Evolutionary conservation across 2,888 invertebrate species (phyloP).

Genomic region (Microctonus brassicae): DNA sequence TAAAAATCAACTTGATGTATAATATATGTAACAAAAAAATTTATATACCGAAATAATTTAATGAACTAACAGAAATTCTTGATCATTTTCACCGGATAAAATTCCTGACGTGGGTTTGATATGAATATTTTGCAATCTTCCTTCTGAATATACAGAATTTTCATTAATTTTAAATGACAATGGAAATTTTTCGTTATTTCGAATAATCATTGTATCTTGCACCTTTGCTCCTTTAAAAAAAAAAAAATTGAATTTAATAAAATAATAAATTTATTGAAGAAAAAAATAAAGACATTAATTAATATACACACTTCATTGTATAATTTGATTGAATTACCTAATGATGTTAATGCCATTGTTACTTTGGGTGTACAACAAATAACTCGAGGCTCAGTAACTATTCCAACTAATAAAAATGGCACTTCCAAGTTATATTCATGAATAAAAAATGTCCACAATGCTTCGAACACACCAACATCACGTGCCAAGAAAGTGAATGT

Average conservation of each 20-base stretch:
- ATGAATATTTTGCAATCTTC: conserved; percentile 71
- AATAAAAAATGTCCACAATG: conserved; percentile 77
- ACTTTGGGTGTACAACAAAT: conserved; percentile 74
- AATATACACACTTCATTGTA: too few relatives aligned
- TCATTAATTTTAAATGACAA: conserved; percentile 73
- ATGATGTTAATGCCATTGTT: conserved; percentile 75
- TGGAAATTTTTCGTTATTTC: conserved; percentile 73
- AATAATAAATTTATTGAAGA: neutral
- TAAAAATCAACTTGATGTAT: neutral
- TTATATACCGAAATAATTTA: neutral
- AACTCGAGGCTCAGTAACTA: conserved; percentile 76
- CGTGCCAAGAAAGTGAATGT: conserved; percentile 77
- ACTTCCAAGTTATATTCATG: conserved; percentile 73
- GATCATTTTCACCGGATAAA: conserved; percentile 70
- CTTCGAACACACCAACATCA: conserved; percentile 76
- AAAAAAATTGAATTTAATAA: neutral
- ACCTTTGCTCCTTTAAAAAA: conserved; percentile 62
- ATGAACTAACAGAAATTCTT: conserved; percentile 71
- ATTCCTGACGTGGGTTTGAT: conserved; percentile 72
- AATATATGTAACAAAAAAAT: neutral
- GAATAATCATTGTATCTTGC: conserved; percentile 69
- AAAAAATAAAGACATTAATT: neutral
- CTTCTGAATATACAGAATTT: conserved; percentile 73
- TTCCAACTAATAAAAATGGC: conserved; percentile 76
- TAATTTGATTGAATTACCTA: conserved; percentile 67